These are phyloP conservation scores for Acronicta leporina DNA, from an alignment of 2,888 invertebrate genomes.

Conservation along the genomic window DNA sequence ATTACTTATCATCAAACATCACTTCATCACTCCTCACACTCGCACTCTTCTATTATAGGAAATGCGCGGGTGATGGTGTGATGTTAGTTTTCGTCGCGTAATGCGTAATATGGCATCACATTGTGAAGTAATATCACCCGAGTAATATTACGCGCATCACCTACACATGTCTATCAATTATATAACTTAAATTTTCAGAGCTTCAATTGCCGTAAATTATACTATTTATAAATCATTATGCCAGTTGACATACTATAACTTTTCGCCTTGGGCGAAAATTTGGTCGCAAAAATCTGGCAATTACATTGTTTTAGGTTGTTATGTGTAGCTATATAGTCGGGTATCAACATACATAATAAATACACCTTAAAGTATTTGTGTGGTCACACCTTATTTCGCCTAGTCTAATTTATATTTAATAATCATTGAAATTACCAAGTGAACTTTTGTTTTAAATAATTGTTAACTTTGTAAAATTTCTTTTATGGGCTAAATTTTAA, in stretches of 20 bases:
- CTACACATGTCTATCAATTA: no score
- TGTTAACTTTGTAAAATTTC: slow-evolving; percentile 27
- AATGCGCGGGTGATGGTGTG: no score
- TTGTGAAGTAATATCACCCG: no score
- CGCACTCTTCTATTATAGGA: no score
- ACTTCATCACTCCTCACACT: no score
- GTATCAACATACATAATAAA: slow-evolving; percentile 48
- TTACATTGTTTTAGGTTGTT: slow-evolving; percentile 32
- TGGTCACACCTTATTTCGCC: slow-evolving; percentile 65
- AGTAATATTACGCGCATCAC: no score
- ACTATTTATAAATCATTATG: slow-evolving; percentile 14
- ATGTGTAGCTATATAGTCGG: slow-evolving; percentile 54
- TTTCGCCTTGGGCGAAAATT: slow-evolving; percentile 10
- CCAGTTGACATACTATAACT: slow-evolving; percentile 8
- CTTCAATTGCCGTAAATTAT: slow-evolving; percentile 28
- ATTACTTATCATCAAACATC: no score
- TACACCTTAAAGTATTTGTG: slow-evolving; percentile 67
- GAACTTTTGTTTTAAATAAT: slow-evolving; percentile 43
- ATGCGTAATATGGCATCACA: no score
- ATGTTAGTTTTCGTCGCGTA: no score
- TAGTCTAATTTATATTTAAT: slow-evolving; percentile 69
- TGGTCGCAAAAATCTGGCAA: slow-evolving; percentile 16
- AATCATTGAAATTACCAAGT: slow-evolving; percentile 59
- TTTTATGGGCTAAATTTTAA: slow-evolving; percentile 26
- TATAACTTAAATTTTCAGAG: slow-evolving; percentile 35